These are phyloP conservation scores for Etheostoma nigrum DNA, from an alignment of 2,797 vertebrate genomes.

Conservation along the genomic window DNA sequence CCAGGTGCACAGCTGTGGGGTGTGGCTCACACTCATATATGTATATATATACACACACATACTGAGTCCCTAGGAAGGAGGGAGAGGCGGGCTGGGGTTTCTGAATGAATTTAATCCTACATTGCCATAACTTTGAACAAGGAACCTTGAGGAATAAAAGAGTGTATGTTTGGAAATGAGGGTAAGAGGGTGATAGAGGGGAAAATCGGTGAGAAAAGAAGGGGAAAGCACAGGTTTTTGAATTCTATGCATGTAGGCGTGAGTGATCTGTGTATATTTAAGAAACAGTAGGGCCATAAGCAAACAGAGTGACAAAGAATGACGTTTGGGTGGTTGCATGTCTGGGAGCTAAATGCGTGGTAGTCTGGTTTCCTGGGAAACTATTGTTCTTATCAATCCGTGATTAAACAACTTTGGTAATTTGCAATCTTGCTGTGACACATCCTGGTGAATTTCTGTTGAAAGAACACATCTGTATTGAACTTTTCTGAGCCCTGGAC, in stretches of 20 bases:
- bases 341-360: slow-evolving; percentile 63
- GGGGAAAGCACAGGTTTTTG: slow-evolving; percentile 20
- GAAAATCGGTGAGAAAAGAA: slow-evolving; percentile 7
- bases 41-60: not conserved
- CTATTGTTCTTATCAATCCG: slow-evolving; percentile 78
- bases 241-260: slow-evolving; percentile 54
- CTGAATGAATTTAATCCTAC: slow-evolving; percentile 60
- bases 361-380: slow-evolving; percentile 73
- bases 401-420: slow-evolving; percentile 77
- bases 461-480: slow-evolving; percentile 53
- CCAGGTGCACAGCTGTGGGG: slow-evolving; percentile 87
- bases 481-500: slow-evolving; percentile 53
- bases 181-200: slow-evolving; percentile 42
- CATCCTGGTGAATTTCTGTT: slow-evolving; percentile 70
- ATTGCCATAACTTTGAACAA: slow-evolving; percentile 66
- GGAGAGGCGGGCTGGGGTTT: slow-evolving; percentile 58
- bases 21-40: slow-evolving; percentile 65
- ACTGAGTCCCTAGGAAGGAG: slow-evolving; percentile 59
- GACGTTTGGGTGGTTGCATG: slow-evolving; percentile 60
- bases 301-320: slow-evolving; percentile 73
- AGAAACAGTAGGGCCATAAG: slow-evolving; percentile 64
- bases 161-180: slow-evolving; percentile 36
- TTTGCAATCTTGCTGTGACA: slow-evolving; percentile 72
- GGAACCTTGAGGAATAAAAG: slow-evolving; percentile 38
- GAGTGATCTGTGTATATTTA: slow-evolving; percentile 67